A percentile compares a stretch with the other conserved stretches of the same genome.
phyloP scores from a whole-genome alignment of 2,888 invertebrate genomes.

The Eupithecia tripunctaria region DNA sequence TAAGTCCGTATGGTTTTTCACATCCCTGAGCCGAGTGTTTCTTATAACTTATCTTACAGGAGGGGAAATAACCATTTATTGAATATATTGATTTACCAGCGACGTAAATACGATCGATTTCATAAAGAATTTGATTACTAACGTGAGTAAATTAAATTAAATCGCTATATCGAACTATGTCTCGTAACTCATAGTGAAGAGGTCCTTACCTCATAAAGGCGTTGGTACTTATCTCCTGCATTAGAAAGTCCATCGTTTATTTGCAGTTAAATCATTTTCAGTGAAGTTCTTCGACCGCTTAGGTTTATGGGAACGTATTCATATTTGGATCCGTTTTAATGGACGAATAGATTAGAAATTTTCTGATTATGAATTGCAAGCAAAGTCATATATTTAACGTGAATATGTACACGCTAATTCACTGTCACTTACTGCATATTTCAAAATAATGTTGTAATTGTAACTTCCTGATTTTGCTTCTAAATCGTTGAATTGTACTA shows the following conservation, averaged over 20 bases:
- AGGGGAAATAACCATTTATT: background rate
- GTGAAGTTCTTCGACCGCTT: slow-evolving; percentile 42
- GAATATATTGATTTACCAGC: background rate
- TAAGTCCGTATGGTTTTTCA: background rate
- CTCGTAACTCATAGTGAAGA: slow-evolving; percentile 54
- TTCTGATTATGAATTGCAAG: background rate
- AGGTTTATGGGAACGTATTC: background rate
- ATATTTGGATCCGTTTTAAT: background rate
- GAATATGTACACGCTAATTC: background rate
- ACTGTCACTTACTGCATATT: background rate
- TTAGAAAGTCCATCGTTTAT: slow-evolving; percentile 60
- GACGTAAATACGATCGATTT: background rate
- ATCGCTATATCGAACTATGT: slow-evolving; percentile 29
- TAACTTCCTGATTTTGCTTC: background rate
- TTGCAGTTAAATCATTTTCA: slow-evolving; percentile 62
- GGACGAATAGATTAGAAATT: background rate
- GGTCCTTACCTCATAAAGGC: slow-evolving; percentile 52
- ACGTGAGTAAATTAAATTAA: background rate
- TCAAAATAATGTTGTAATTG: background rate
- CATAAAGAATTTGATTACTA: background rate
- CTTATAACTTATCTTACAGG: background rate
- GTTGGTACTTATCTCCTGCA: slow-evolving; percentile 46
- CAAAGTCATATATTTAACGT: background rate
- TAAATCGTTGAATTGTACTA: no score
- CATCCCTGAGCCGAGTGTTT: background rate